Percentiles rank a stretch among this genome's conserved stretches.
Conservation (phyloP, 2,888 invertebrate species). For the Drosophila quinaria region DNA sequence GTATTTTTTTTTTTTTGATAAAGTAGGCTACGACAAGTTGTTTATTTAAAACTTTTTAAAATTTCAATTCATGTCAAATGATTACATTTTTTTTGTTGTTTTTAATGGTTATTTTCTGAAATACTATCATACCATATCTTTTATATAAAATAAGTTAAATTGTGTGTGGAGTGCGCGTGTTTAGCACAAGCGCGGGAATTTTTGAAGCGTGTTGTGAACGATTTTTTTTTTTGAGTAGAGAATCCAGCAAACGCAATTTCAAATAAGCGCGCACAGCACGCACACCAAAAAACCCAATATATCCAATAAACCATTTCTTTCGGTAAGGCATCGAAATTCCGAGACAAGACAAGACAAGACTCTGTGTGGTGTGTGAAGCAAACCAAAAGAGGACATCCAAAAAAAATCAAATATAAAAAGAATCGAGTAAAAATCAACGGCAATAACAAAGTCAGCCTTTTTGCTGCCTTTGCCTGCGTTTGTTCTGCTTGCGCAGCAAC, state of each 20-base stretch:
- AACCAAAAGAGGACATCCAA: conserved; percentile 36
- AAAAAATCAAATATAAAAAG: conserved; percentile 17
- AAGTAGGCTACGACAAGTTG: conserved; percentile 47
- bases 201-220: conserved; percentile 38
- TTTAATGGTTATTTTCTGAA: conserved; percentile 23
- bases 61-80: conserved; percentile 20
- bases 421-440: conserved; percentile 29
- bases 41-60: conserved; percentile 35
- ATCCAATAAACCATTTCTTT: conserved; percentile 12
- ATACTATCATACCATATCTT: conserved; percentile 5
- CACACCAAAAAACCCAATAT: conserved; percentile 2
- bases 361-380: conserved; percentile 7
- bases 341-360: conserved; percentile 9
- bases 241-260: conserved; percentile 18
- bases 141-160: neutral
- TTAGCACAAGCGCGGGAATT: conserved; percentile 44
- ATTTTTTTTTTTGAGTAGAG: conserved; percentile 5
- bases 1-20: too few relatives aligned
- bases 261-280: conserved; percentile 51
- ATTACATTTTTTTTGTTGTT: conserved; percentile 39
- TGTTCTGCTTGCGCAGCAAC: conserved; percentile 70
- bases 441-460: conserved; percentile 55
- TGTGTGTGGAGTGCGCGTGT: conserved; percentile 45
- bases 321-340: conserved; percentile 10
- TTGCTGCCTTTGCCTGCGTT: conserved; percentile 34